Base-by-base conservation (phyloP, 2,888 invertebrate species). In the Tipula vernalis region DNA sequence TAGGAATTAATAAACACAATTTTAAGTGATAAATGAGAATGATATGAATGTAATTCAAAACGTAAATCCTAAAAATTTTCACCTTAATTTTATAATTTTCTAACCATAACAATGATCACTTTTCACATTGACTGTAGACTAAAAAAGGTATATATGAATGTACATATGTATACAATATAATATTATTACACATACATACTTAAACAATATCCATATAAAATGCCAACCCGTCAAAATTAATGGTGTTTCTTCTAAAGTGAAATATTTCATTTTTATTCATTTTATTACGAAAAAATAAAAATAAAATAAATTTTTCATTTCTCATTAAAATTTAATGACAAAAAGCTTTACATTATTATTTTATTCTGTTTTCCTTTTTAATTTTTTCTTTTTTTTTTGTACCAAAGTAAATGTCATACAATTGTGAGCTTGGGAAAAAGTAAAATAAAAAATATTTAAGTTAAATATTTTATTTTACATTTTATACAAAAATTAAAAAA, bases 291-390 rank as follows among this genome's bases (percentile, higher is more conserved):
- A 1, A 71, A 71, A 71, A 57, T 28, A 8, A 18, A 71, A 71
- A 71, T 71, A 71, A 71, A 71, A 71, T 71, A 71, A 71, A 71
- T 71, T 71, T 71, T 71, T 71, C 71, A 28, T 71, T 71, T 71
- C 71, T 71, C 71, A 71, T 71, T 71, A 71, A 71, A 71, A 71
- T 71, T 71, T 71, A 71, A 71, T 18, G 71, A 71, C 71, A 71
- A 71, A 71, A 71, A 71, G 71, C 71, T 71, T 71, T 71, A 71
- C 71, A 71, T 71, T 71, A 71, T 71, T 71, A 71, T 71, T 71
- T 71, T 71, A 71, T 71, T 8, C 51, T 71, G 18, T 71, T 39
- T 39, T 6, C 3, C 28, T 28, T 28, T 28, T 28, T 28, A 28
- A 28, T 71, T 71, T 39, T 39, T 6, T 39, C 0, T 71, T 71